Evolutionary conservation across 2,113 vertebrate genomes (phyloP).

Genomic region (Zonotrichia leucophrys): DNA sequence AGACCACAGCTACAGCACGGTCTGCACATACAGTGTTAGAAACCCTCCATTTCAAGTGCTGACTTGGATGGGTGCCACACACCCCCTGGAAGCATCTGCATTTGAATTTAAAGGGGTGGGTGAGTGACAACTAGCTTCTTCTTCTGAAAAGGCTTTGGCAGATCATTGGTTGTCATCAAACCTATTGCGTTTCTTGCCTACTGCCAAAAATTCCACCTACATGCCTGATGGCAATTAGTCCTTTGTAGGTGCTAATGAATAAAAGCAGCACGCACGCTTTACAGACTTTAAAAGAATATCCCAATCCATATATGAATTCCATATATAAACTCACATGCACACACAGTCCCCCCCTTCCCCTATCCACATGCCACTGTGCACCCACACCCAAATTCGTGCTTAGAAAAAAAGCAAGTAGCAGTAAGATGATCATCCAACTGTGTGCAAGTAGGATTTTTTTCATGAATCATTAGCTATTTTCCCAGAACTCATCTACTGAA

Average conservation of each 20-base stretch:
- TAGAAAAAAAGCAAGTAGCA: constrained; percentile 38
- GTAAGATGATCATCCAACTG: constrained; percentile 32
- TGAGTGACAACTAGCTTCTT: constrained; percentile 78
- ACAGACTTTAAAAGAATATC: constrained; percentile 70
- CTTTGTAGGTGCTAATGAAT: constrained; percentile 82
- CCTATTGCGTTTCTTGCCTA: constrained; percentile 77
- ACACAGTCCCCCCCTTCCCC: constrained; percentile 2
- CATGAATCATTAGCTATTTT: constrained; percentile 64
- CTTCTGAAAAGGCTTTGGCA: constrained; percentile 81
- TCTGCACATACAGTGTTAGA: constrained; percentile 42
- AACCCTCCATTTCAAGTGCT: constrained; percentile 61
- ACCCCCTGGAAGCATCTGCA: constrained; percentile 76
- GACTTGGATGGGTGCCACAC: constrained; percentile 67
- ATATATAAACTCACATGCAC: constrained; percentile 61
- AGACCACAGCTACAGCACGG: not conserved
- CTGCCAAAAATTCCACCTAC: constrained; percentile 84
- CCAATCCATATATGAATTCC: constrained; percentile 68
- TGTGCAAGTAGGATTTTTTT: constrained; percentile 38
- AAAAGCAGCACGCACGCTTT: constrained; percentile 74
- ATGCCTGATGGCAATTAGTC: constrained; percentile 84
- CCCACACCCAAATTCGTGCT: constrained; percentile 41
- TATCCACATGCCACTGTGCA: constrained; percentile 37
- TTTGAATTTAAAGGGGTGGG: constrained; percentile 82
- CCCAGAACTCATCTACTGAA: constrained; percentile 31
- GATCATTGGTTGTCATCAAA: constrained; percentile 82